phyloP scores from a whole-genome alignment of 2,113 vertebrate genomes.

The Grantiella picta region DNA sequence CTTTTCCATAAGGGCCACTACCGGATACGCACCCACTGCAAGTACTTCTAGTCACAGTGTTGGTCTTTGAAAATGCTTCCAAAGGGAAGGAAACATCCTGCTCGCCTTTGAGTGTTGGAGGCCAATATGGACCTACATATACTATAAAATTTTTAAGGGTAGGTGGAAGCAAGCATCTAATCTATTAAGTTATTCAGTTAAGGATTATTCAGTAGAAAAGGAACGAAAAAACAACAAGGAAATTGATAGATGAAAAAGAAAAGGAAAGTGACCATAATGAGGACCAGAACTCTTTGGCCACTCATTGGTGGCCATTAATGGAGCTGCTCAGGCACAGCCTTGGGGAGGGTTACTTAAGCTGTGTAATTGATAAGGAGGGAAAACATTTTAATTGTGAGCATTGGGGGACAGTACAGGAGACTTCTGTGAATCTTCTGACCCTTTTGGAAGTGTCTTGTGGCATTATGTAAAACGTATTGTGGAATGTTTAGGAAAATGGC shows the following conservation, averaged over 20 bases:
- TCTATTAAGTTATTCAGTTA: neutral
- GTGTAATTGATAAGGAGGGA: neutral
- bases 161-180: neutral
- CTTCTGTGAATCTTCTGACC: neutral
- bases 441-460: neutral
- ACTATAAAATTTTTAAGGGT: neutral
- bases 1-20: neutral
- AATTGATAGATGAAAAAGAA: neutral
- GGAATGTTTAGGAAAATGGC: neutral
- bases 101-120: neutral
- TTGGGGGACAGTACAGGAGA: neutral
- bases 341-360: neutral
- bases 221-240: neutral
- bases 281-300: neutral
- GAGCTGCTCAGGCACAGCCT: neutral
- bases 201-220: neutral
- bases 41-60: neutral
- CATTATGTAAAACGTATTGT: neutral
- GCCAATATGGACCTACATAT: neutral
- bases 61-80: neutral
- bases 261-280: neutral
- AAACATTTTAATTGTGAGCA: neutral
- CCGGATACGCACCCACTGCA: neutral
- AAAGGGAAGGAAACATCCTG: neutral
- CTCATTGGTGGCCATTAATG: neutral